Base-by-base conservation (phyloP, 2,888 invertebrate species). In the Amphipyra berbera region DNA sequence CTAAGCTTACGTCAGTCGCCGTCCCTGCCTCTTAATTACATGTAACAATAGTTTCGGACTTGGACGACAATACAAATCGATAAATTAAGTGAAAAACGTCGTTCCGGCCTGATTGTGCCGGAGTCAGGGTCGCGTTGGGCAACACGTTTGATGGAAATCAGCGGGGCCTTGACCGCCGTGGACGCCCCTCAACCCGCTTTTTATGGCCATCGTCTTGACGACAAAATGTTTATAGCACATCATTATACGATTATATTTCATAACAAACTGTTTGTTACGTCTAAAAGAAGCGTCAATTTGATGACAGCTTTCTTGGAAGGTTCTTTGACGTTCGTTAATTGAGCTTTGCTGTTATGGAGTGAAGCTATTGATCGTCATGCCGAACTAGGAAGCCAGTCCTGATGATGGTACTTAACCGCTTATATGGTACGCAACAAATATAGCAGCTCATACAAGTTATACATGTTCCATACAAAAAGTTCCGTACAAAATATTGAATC, bases 41-140 rank as follows among this genome's bases (percentile, higher is more conserved):
- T 56, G 27, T 70, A 62, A 78, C 73, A 68, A 80, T 71, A 64
- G 67, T 63, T 58, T 64, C 15, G 53, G 44, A 72, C 61, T 66
- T 45, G 58, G 59, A 72, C 68, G 70, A 81, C 83, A 86, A 84
- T 83, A 86, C 84, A 83, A 84, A 88, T 88, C 83, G 82, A 90
- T 90, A 90, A 78, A 89, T 89, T 84, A 84, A 87, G 86, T 85
- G 85, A 89, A 92, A 92, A 91, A 91, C 88, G 84, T 79, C 91
- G 94, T 95, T 94, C 93, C 94, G 91, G 87, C 90, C 94, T 94
- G 94, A 93, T 94, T 94, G 87, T 84, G 80, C 72, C 68, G 84
- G 53, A 88, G 90, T 90, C 94, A 94, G 93, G 94, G 94, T 90
- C 92, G 86, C 62, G 79, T 95, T 93, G 88, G 86, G 93, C 91